Conservation (phyloP, 2,113 vertebrate species). For the Trachemys scripta region DNA sequence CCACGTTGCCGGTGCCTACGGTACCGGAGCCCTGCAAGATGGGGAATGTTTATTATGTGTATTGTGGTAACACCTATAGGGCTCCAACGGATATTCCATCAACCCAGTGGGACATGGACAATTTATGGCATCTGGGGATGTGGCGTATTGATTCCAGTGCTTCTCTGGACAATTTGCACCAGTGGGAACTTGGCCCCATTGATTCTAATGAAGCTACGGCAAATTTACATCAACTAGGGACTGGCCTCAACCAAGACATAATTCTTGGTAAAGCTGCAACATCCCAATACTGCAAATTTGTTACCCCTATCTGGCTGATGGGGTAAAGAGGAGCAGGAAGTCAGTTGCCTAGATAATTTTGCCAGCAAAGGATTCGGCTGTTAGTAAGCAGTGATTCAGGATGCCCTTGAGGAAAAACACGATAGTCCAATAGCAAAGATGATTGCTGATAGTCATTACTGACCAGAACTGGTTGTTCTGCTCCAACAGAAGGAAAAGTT, state of each 20-base stretch:
- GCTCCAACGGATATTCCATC: no score
- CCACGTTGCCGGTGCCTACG: background rate
- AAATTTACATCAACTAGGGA: background rate
- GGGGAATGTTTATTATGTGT: background rate
- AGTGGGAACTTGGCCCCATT: background rate
- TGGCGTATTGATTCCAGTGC: background rate
- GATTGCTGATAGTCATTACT: background rate
- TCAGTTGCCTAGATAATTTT: background rate
- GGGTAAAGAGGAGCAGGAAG: background rate
- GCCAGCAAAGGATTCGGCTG: background rate
- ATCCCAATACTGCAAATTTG: background rate
- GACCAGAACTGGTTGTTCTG: background rate
- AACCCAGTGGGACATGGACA: accelerated
- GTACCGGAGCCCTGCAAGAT: background rate
- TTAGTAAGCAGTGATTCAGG: no score
- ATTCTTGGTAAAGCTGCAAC: background rate
- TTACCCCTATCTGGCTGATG: background rate
- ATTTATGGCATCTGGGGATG: no score
- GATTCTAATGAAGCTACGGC: background rate
- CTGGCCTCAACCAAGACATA: background rate
- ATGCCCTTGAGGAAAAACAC: background rate
- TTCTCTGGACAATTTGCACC: background rate
- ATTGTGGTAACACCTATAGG: no score
- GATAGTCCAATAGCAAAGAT: background rate
- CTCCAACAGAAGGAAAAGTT: background rate